Base-by-base conservation (phyloP, 2,113 vertebrate genomes). In the Talpa occidentalis region DNA sequence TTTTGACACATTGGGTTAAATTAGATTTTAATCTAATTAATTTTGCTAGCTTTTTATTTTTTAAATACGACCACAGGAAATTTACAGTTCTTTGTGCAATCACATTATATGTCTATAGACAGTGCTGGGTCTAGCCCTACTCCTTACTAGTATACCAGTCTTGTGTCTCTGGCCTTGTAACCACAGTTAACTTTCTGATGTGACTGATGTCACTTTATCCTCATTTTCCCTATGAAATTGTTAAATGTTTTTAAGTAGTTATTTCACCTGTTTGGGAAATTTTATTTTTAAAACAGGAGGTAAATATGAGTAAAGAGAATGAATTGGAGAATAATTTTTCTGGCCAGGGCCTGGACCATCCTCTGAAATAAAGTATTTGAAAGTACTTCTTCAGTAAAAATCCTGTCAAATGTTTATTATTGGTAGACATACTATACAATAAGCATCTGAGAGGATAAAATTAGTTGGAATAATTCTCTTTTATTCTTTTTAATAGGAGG, bases 281-380 rank as follows among this genome's bases (percentile, higher is more conserved):
- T 81, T 73, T 72, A 59, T 54, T 88, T 91, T 85, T 73, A 52
- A 95, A 79, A 74, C 17, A 79, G 44, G 8, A 82, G 2, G 19
- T 64, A 1, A 37, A 21, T 70, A 40, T 44, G 64, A 83, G 17
- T 69, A 78, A 91, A 83, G 2, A 89, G 26, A 82, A 60, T 42
- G 32, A 54, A 74, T 80, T 78, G 42, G 17, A 89, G 42, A 90
- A 74, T 70, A 83, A 60, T 47, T 95, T 94, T 96, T 91, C 76
- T 40, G 37, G n/a, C 24, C 3, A 62, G 32, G 1, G 26, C 74
- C 81, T 84, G 90, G 66, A 88, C 3, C 76, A 12, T 37, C 19
- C 26, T 88, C 54, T 84, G 67, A 85, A 97, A 64, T 76, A 87
- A 96, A 88, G 35, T 2, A 44, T 80, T 93, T 81, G 78, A 40